Base-by-base conservation (phyloP, 2,888 invertebrate species). In the Habroteleia sp. region DNA sequence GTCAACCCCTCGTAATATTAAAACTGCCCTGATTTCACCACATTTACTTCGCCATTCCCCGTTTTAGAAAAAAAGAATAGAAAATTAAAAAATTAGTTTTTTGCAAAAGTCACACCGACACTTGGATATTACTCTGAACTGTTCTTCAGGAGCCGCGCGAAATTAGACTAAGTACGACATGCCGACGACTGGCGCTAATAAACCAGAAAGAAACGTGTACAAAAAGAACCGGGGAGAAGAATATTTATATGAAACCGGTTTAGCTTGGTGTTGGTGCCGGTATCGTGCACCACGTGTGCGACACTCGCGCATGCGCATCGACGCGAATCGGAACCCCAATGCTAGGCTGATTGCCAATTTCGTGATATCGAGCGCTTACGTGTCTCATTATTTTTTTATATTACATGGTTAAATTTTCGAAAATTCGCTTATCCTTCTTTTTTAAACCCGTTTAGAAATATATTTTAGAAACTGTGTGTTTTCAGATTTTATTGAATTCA, bases 211-310 rank as follows among this genome's bases (percentile, higher is more conserved):
- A 68, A 41, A 41, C 20, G 10, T 25, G 39, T 20, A 56, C 46
- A 23, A 68, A 33, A 62, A 35, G 10, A 7, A 13, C 44, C 8
- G 16, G 23, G 37, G 44, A n/a, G 41, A 23, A 58, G 69, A 58
- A 54, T 71, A 62, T 62, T 71, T 60, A 62, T 52, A 71, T 42
- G 60, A 54, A 71, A 71, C 71, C 71, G 71, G 71, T 68, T 71
- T 54, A 44, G 44, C n/a, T 8, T 16, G 65, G 52, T 54, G 27
- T 41, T 50, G 50, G 48, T 58, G 58, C 58, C 50, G 48, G 54
- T 33, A 7, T 42, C 13, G 35, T 16, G 54, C 35, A 69, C 69
- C 69, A 69, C 69, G 58, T 58, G 68, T 58, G 48, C 11, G 68
- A 62, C 63, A 39, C 11, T 17, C 20, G 48, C 1, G 58, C 58